phyloP scores from a whole-genome alignment of 2,888 invertebrate genomes.

The Athalia cordata region DNA sequence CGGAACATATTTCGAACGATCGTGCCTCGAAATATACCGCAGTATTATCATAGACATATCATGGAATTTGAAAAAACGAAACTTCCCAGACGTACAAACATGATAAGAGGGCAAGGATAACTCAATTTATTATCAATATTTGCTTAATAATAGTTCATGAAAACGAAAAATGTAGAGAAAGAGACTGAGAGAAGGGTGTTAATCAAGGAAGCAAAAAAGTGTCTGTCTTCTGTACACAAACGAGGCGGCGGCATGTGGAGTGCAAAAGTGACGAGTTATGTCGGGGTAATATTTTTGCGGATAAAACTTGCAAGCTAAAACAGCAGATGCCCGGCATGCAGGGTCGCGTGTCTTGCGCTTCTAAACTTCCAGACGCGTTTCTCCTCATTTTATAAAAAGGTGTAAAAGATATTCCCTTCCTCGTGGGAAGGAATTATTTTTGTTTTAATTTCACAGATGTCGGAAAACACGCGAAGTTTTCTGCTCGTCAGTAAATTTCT shows the following conservation, averaged over 20 bases:
- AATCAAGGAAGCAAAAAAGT: conserved; percentile 29
- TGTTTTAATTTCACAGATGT: too few species aligned
- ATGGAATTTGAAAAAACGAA: background rate
- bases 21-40: too few species aligned
- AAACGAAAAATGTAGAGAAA: background rate
- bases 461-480: too few species aligned
- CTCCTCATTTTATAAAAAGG: conserved; percentile 52
- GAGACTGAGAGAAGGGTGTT: background rate
- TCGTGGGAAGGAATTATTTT: background rate
- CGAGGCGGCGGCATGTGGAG: conserved; percentile 11
- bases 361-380: conserved; percentile 63
- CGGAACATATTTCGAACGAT: too few species aligned
- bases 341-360: conserved; percentile 33
- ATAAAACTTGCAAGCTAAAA: conserved; percentile 6
- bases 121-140: too few species aligned
- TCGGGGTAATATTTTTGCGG: conserved; percentile 15
- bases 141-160: background rate
- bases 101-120: background rate
- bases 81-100: background rate
- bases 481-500: too few species aligned
- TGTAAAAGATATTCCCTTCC: background rate
- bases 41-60: background rate
- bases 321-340: conserved; percentile 19
- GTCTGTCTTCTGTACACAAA: conserved; percentile 5
- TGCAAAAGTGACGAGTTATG: conserved; percentile 40